A percentile compares a stretch with the other conserved stretches of the same genome.
These are phyloP conservation scores for Cinclus cinclus DNA, from an alignment of 2,113 vertebrate species.

Conservation along the genomic window DNA sequence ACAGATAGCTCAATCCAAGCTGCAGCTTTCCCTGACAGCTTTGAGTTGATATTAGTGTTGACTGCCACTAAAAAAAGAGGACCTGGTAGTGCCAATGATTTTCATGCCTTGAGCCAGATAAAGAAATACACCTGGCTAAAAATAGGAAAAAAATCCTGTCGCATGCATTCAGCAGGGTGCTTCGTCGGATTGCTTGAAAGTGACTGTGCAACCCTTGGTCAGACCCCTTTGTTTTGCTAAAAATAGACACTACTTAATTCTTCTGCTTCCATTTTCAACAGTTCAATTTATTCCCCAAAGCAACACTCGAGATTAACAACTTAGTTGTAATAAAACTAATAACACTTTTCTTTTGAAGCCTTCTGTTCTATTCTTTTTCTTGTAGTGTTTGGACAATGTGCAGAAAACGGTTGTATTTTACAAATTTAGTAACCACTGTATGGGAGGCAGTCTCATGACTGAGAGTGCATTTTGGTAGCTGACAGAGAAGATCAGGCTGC, in stretches of 20 bases:
- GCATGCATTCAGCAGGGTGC: background rate
- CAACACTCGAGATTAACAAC: background rate
- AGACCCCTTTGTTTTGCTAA: background rate
- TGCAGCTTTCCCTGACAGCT: background rate
- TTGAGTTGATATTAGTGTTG: background rate
- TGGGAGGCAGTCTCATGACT: background rate
- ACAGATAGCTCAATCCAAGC: background rate
- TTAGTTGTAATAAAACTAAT: background rate
- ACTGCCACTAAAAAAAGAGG: background rate
- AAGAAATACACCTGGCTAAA: background rate
- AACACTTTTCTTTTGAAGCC: background rate
- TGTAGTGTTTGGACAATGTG: background rate
- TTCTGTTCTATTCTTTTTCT: background rate
- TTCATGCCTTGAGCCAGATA: background rate
- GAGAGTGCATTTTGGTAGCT: constrained; percentile 1
- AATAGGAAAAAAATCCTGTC: background rate
- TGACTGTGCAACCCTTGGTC: background rate
- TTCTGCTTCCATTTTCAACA: background rate
- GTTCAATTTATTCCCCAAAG: background rate
- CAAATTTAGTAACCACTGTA: background rate
- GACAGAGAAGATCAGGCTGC: constrained; percentile 39
- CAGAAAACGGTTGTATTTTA: background rate
- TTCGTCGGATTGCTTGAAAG: background rate
- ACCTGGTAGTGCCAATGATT: background rate
- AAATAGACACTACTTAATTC: background rate